Evolutionary conservation across 2,888 invertebrate genomes (phyloP).

Genomic region (Sabatieria punctata): DNA sequence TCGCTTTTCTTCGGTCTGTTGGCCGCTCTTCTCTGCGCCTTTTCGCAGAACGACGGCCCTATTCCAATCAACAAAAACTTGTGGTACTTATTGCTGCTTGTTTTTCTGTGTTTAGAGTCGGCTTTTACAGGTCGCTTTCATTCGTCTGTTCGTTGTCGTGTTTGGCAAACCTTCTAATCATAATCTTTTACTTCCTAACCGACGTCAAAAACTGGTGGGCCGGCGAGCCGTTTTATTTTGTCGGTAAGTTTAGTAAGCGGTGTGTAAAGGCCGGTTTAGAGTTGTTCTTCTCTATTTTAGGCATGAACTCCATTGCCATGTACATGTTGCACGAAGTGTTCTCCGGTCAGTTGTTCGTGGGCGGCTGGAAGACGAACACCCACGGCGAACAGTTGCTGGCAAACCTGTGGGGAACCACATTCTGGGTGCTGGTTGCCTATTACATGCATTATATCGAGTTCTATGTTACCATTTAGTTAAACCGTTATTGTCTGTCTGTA

Average conservation of each 20-base stretch:
- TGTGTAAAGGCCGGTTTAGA: too few relatives aligned
- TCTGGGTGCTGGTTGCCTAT: background rate
- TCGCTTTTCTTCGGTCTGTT: constrained; percentile 40
- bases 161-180: constrained; percentile 55
- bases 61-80: constrained; percentile 82
- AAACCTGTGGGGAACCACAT: background rate
- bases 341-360: background rate
- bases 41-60: constrained; percentile 54
- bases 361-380: background rate
- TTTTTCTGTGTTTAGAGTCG: background rate
- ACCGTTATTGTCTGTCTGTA: too few relatives aligned
- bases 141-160: constrained; percentile 65
- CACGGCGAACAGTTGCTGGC: background rate
- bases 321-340: background rate
- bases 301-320: background rate
- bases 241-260: too few relatives aligned
- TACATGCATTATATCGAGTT: background rate
- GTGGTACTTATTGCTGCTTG: constrained; percentile 47
- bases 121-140: constrained; percentile 56
- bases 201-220: constrained; percentile 58
- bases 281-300: too few relatives aligned
- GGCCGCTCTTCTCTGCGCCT: constrained; percentile 50
- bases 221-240: constrained; percentile 72
- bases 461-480: background rate
- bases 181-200: constrained; percentile 55